phyloP scores from a whole-genome alignment of 2,888 invertebrate genomes.

The Lucinisca nassula region DNA sequence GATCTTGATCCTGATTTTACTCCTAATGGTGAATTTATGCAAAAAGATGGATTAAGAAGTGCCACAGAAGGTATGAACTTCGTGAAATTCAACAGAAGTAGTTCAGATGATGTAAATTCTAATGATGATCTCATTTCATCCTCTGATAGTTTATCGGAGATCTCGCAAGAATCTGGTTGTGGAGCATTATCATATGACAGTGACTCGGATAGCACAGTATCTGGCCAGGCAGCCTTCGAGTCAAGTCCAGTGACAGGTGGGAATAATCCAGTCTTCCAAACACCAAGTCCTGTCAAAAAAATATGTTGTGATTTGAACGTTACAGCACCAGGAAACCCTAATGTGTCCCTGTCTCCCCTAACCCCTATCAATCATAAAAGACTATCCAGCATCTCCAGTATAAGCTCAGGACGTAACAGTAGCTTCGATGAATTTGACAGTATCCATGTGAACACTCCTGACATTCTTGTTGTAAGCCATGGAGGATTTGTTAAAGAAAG shows the following conservation, averaged over 20 bases:
- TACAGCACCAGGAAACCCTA: conserved; percentile 79
- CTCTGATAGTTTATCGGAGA: conserved; percentile 32
- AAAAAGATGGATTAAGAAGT: conserved; percentile 10
- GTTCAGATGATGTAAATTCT: conserved; percentile 64
- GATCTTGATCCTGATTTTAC: background rate
- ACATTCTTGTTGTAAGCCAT: conserved; percentile 87
- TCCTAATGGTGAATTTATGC: conserved; percentile 43
- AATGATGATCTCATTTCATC: conserved; percentile 65
- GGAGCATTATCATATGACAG: conserved; percentile 14
- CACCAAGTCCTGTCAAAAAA: conserved; percentile 35
- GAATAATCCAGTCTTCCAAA: conserved; percentile 28
- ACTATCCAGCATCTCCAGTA: conserved; percentile 82
- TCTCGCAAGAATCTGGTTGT: background rate
- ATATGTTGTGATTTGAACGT: conserved; percentile 14
- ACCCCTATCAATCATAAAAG: conserved; percentile 82
- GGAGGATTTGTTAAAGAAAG: conserved; percentile 87
- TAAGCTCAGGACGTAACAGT: conserved; percentile 85
- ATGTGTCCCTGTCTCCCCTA: conserved; percentile 86
- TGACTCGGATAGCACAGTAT: conserved; percentile 56
- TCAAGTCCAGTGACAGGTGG: background rate
- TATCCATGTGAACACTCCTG: conserved; percentile 77
- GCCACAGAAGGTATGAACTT: background rate
- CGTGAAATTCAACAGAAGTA: conserved; percentile 20
- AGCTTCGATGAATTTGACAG: conserved; percentile 82
- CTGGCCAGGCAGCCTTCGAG: background rate